Evolutionary conservation across 2,888 invertebrate genomes (phyloP), one percentile per base, ranked within the genome.

Genomic region (Serripes groenlandicus): DNA sequence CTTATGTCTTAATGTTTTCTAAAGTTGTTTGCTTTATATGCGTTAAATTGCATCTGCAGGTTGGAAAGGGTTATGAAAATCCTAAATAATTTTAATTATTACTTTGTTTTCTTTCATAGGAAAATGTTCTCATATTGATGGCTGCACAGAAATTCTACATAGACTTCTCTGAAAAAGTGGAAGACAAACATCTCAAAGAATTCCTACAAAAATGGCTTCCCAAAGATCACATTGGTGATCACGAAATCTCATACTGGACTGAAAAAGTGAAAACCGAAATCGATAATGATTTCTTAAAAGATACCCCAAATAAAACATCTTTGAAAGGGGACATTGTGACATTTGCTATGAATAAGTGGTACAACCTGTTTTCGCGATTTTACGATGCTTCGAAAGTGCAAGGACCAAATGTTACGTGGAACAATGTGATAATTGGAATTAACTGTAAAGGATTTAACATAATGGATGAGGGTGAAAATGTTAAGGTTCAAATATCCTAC

Each of bases 291-390:
- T 87, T 90, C 52, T 42, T 84, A 34, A 84, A 88, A 66, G 83
- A 82, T n/a, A 83, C 77, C 26, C 85, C 88, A 5, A 69, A 83
- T 18, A 77, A 70, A 37, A 71, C 75, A 9, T 87, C 88, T 0
- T 69, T 92, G 21, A 91, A 92, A 75, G 78, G 84, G 15, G 90
- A 91, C 69, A 89, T 92, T 64, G 91, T 91, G 37, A 89, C 83
- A 15, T 92, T 90, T 78, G 92, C 92, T 11, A 90, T 85, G 82
- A 88, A 92, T 70, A 90, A 90, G 66, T 92, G 92, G 91, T 86
- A 86, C 70, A 83, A 86, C 35, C 62, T 90, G 71, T 93, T 92
- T 84, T 92, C 92, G 11, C 83, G 93, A 32, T 92, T 91, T 81
- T 92, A 92, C 68, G 92, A 93, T 71, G 89, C 86, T 5, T 77